Evolutionary conservation across 2,888 invertebrate genomes (phyloP).

Genomic region (Mycalesis mineus): DNA sequence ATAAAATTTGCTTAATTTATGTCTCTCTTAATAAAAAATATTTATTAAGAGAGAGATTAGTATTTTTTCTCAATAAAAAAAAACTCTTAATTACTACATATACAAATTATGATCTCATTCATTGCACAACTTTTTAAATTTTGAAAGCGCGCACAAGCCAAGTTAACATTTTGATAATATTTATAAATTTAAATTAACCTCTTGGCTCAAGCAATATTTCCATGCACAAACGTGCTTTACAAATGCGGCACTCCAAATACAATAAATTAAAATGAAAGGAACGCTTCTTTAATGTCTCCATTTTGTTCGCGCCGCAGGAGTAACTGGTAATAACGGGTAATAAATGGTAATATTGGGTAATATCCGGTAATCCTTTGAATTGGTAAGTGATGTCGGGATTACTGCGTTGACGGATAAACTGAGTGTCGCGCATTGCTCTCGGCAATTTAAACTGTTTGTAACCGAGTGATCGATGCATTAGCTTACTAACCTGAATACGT

Average conservation of each 20-base stretch:
- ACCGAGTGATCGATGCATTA: constrained; percentile 25
- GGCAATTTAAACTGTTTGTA: constrained; percentile 24
- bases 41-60: no score
- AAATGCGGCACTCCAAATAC: background rate
- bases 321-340: constrained; percentile 18
- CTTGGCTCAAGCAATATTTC: background rate
- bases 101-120: no score
- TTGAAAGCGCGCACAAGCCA: no score
- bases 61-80: no score
- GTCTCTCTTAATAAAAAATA: no score
- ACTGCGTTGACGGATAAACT: constrained; percentile 20
- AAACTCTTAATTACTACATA: no score
- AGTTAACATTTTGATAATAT: no score
- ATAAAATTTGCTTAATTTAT: no score
- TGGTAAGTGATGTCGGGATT: constrained; percentile 22
- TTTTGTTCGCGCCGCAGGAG: constrained; percentile 11
- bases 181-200: background rate
- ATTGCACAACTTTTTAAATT: no score
- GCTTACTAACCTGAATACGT: constrained; percentile 19
- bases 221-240: background rate
- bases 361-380: constrained; percentile 25
- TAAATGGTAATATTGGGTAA: constrained; percentile 6
- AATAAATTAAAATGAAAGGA: constrained; percentile 12
- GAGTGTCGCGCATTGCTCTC: constrained; percentile 18
- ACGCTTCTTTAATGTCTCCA: constrained; percentile 14